A percentile compares a stretch with the other conserved stretches of the same genome.
Evolutionary conservation across 1,140 invertebrate genomes (phyloP).

Genomic region (Gyrodactylus bullatarudis): DNA sequence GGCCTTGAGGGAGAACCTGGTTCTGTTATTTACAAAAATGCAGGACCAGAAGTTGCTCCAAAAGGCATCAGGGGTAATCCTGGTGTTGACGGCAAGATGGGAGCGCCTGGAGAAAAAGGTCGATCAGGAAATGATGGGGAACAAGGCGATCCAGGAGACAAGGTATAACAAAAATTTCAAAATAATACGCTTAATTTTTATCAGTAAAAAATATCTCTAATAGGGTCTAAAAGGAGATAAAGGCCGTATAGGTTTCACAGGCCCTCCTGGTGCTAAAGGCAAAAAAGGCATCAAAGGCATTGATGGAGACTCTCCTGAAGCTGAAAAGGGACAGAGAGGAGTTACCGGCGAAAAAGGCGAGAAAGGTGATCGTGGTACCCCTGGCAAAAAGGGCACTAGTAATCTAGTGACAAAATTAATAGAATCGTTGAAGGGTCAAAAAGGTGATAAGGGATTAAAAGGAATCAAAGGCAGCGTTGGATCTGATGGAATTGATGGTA

Average conservation of each 20-base stretch:
- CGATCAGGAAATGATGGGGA: background rate
- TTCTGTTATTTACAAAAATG: background rate
- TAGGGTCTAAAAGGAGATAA: background rate
- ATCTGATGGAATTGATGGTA: conserved; percentile 6
- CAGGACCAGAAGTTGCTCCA: background rate
- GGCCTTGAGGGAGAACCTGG: background rate
- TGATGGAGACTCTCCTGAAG: no score
- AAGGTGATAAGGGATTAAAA: background rate
- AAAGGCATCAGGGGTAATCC: background rate
- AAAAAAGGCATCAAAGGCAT: conserved; percentile 3
- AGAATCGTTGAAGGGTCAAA: background rate
- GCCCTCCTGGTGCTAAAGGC: background rate
- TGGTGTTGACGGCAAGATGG: background rate
- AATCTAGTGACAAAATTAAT: background rate
- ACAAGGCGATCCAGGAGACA: background rate
- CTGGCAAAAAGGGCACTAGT: background rate
- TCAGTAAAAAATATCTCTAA: no score
- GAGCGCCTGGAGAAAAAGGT: background rate
- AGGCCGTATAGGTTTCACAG: background rate
- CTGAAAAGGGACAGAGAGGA: no score
- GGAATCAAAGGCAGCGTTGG: conserved; percentile 6
- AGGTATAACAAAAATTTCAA: background rate
- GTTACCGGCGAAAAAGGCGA: conserved; percentile 4
- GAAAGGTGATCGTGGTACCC: background rate
- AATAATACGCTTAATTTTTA: background rate